Evolutionary conservation across 1,140 invertebrate species (phyloP), one percentile per base, ranked within the genome.

Genomic region (Ectropis grisescens): DNA sequence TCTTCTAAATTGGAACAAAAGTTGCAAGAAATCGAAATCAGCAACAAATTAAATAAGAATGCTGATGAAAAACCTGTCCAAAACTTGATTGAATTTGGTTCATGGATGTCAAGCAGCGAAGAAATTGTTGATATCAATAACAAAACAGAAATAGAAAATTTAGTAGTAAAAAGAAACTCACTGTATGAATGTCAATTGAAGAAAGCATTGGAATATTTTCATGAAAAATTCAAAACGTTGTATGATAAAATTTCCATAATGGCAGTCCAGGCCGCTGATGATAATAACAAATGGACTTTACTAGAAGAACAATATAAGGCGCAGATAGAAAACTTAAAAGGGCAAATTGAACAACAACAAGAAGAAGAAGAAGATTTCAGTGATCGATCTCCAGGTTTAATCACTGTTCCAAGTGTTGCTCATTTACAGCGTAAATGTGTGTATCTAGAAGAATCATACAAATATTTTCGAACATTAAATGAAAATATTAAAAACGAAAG

Each of bases 301-400:
- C 49, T 67, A 53, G 79, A 83, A 66, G 70, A 82, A 55, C 48
- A 65, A 10, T 82, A 80, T 26, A 82, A 71, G 47, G 61, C 64
- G 4, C 54, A 79, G 58, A 79, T 83, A 28, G 66, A 72, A 58
- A 66, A 67, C 47, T 59, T 82, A 23, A 71, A 60, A 43, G 33
- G 2, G 19, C 35, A 34, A 9, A 3, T 45, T 5, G 55, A 58
- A 40, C 33, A 75, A 33, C 57, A 58, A 40, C 39, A 57, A 41
- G 37, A 47, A 12, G 43, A 50, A 31, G 68, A 67, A 23, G 71
- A 80, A 14, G 69, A 70, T 44, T 35, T 34, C n/a, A 71, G 71
- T 37, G 58, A 64, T 23, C 33, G 33, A 24, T 80, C 75, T 1
- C 64, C 70, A 2, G 75, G 72, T 11, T 19, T 74, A 24, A 12